Evolutionary conservation across 2,888 invertebrate species (phyloP), one percentile per base, ranked within the genome.

Genomic region (Epistrophe eligans): DNA sequence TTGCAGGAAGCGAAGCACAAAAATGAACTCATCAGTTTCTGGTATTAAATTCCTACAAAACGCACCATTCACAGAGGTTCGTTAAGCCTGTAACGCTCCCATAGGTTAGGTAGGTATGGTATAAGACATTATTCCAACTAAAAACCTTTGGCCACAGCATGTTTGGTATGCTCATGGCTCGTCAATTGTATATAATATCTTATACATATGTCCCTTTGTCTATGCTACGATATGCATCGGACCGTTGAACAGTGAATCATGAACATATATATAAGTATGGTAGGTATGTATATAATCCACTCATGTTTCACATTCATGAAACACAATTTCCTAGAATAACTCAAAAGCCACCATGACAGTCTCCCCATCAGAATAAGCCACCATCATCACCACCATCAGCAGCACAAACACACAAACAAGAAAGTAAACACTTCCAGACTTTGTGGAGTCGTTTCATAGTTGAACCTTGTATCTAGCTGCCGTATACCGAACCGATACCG

Each of bases 251-350:
- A 81, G 72, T 76, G 80, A 81, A 76, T 76, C 84, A 84, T 50
- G 64, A 74, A 71, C 58, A 66, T 64, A 35, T 35, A n/a, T n/a
- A n/a, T n/a, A n/a, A n/a, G n/a, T n/a, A n/a, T n/a, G n/a, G n/a
- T n/a, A n/a, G n/a, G n/a, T n/a, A 2, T 32, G 32, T 32, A 32
- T 32, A 32, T 32, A 32, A 66, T 82, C 71, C 74, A 70, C 81
- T 81, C 77, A 81, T 77, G 77, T 81, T 85, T 79, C 82, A 70
- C 67, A 77, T 70, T 55, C 77, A 62, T 66, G 60, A 58, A 17
- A 55, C 62, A 73, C 79, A 57, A 83, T 74, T 87, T 87, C 87
- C 79, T 72, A 72, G 87, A 87, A 87, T 74, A 84, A 71, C 58
- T 57, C 43, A 24, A 43, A 62, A 74, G 24, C 80, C 77, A 77